A percentile compares a stretch with the other conserved stretches of the same genome.
Evolutionary conservation across 2,797 vertebrate species (phyloP).

Genomic region (Rhinella marina): DNA sequence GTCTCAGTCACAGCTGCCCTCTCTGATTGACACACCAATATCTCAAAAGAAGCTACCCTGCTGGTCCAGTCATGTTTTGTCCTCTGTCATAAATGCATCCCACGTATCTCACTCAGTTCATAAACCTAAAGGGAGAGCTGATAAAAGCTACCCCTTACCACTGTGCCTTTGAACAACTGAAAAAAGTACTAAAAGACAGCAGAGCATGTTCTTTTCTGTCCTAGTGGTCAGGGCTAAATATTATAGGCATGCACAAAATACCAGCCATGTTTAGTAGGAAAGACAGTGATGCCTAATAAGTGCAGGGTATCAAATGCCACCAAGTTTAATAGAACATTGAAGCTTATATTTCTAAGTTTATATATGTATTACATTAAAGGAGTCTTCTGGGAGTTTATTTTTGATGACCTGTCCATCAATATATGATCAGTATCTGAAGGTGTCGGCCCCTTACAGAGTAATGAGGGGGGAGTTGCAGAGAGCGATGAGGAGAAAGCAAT

Average conservation of each 20-base stretch:
- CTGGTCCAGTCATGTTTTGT: slow-evolving; percentile 65
- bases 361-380: too few relatives aligned
- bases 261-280: slow-evolving; percentile 23
- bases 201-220: slow-evolving; percentile 67
- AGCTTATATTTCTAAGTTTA: neutral
- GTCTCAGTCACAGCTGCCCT: slow-evolving; percentile 69
- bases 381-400: too few relatives aligned
- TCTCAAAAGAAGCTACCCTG: slow-evolving; percentile 67
- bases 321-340: neutral
- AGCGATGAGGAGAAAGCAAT: too few relatives aligned
- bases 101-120: slow-evolving; percentile 44
- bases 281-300: neutral
- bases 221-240: slow-evolving; percentile 67
- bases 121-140: slow-evolving; percentile 66
- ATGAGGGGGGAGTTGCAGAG: too few relatives aligned
- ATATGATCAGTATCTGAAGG: too few relatives aligned
- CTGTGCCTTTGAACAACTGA: slow-evolving; percentile 74
- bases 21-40: slow-evolving; percentile 63
- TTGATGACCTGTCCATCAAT: too few relatives aligned
- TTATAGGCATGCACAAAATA: neutral
- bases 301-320: neutral
- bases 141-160: slow-evolving; percentile 73
- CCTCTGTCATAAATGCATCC: slow-evolving; percentile 62
- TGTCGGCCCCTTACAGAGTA: too few relatives aligned
- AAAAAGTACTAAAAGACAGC: slow-evolving; percentile 69